Evolutionary conservation across 1,140 invertebrate genomes (phyloP).

Genomic region (Drosophila micromelanica): DNA sequence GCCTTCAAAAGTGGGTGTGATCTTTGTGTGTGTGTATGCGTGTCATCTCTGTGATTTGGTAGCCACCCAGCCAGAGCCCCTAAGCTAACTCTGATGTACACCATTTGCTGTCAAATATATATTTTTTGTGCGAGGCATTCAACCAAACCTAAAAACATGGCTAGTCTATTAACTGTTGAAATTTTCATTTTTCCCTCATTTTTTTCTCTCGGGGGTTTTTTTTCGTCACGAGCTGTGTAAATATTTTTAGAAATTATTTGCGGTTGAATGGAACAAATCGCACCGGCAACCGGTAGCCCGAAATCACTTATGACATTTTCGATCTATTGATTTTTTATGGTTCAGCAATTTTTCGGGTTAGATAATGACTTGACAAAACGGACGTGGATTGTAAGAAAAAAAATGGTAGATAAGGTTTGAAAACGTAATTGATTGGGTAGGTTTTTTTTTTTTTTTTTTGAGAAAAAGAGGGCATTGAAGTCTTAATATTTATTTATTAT

Average conservation of each 20-base stretch:
- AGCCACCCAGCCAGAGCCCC: constrained; percentile 42
- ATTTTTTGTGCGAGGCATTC: constrained; percentile 38
- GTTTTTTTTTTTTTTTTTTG: too few species aligned
- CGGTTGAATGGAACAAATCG: constrained; percentile 66
- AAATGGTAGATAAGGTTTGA: neutral
- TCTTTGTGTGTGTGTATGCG: constrained; percentile 21
- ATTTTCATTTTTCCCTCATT: constrained; percentile 38
- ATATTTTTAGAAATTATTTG: constrained; percentile 79
- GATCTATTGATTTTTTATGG: constrained; percentile 76
- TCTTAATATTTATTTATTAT: too few species aligned
- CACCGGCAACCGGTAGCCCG: constrained; percentile 62
- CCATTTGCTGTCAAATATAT: constrained; percentile 41
- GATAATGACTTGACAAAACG: constrained; percentile 52
- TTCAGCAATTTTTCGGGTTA: constrained; percentile 60
- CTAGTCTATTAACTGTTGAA: constrained; percentile 64
- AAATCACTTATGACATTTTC: constrained; percentile 81
- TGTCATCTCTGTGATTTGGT: constrained; percentile 70
- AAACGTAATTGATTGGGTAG: neutral
- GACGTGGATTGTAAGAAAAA: neutral
- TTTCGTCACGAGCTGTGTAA: constrained; percentile 57
- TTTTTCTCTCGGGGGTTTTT: constrained; percentile 5
- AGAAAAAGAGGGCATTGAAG: too few species aligned
- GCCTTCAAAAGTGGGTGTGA: neutral
- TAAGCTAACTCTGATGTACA: constrained; percentile 79
- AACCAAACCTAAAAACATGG: constrained; percentile 41